A percentile compares a stretch with the other conserved stretches of the same genome.
Evolutionary conservation across 1,140 invertebrate genomes (phyloP).

Genomic region (Tetramorium parvispinum): DNA sequence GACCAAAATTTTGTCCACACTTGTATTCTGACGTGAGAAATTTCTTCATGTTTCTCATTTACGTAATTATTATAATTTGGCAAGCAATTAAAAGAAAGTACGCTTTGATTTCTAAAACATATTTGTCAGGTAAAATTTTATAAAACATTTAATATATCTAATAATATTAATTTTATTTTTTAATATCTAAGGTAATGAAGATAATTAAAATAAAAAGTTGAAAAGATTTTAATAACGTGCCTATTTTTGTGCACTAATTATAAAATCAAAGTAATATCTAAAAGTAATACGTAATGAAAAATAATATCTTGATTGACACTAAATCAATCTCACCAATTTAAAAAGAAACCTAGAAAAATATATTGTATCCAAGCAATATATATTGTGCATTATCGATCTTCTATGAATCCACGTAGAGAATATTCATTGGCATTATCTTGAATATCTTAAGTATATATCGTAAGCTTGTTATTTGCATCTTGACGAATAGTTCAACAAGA

Average conservation of each 20-base stretch:
- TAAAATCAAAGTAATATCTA: slow-evolving; percentile 1
- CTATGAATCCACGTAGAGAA: slow-evolving; percentile 7
- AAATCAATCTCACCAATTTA: not conserved
- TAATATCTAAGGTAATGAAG: not conserved
- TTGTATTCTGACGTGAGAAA: not conserved
- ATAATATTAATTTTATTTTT: not conserved
- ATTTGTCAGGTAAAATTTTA: not conserved
- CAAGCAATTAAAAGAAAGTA: not conserved
- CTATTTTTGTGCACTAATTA: not conserved
- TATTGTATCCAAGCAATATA: not conserved
- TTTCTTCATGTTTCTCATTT: not conserved
- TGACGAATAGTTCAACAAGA: slow-evolving; percentile 34
- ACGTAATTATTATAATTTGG: not conserved
- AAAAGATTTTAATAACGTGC: not conserved
- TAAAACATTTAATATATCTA: not conserved
- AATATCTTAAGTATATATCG: slow-evolving; percentile 29
- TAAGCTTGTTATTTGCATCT: slow-evolving; percentile 38
- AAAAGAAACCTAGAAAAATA: not conserved
- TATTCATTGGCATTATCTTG: slow-evolving; percentile 44
- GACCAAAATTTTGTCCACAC: not conserved
- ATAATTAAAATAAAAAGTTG: not conserved
- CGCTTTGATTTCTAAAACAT: not conserved
- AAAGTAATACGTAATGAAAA: not conserved
- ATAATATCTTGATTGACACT: not conserved
- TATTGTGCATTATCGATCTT: slow-evolving; percentile 32